Evolutionary conservation across 2,113 vertebrate genomes (phyloP), one percentile per base, ranked within the genome.

Genomic region (Menura novaehollandiae): DNA sequence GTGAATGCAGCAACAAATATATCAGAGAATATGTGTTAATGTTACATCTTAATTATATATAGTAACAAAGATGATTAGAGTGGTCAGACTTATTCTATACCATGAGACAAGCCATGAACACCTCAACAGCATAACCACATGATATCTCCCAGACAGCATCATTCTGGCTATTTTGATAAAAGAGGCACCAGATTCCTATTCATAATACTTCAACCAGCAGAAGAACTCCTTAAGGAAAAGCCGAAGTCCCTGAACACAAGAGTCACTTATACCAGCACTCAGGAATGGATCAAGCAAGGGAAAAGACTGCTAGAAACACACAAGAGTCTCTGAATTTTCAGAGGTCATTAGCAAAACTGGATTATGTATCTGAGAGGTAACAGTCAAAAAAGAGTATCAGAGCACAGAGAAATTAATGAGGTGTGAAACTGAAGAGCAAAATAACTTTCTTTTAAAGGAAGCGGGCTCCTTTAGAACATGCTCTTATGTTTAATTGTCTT

Each of bases 201-300:
- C 58, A 6, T 33, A 63, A 80, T 9, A 80, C 33, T 64, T 80
- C 20, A 63, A 46, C 7, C 13, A 47, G 47, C 18, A 80, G 13
- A 8, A 53, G 32, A 87, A 47, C 13, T 60, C 55, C 28, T 35
- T 26, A 60, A 43, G 63, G 63, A 69, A 73, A 91, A 83, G n/a
- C 4, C 14, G 2, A 39, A 76, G 67, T 68, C 58, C 35, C 53
- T 15, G 13, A 89, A 75, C 5, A 55, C 10, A 44, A 0, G 0
- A 52, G 28, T 24, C 33, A 56, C 28, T 67, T 35, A 13, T 0
- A 85, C 15, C 27, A 77, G 37, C 32, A 53, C 28, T 60, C n/a
- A 30, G 59, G n/a, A 89, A 69, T 30, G 21, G 27, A 60, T 52
- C 33, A 33, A 73, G 75, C 23, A 47, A 60, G 24, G 35, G 7